phyloP scores from a whole-genome alignment of 2,888 invertebrate species.

The Leucania comma region DNA sequence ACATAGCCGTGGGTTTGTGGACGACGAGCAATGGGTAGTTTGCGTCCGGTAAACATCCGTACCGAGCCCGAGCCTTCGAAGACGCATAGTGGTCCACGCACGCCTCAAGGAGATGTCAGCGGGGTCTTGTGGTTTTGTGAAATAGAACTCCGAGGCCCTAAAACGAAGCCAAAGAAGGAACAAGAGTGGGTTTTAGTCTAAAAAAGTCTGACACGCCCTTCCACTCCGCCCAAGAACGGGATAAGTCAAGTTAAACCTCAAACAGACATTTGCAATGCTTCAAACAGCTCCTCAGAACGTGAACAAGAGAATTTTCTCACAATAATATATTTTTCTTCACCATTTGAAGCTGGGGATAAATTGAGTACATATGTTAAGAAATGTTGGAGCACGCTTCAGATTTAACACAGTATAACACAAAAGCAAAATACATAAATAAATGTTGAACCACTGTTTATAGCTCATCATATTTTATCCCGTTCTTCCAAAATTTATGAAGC shows the following conservation, averaged over 20 bases:
- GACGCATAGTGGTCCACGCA: no score
- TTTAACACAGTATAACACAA: conserved; percentile 44
- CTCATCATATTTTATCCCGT: not conserved
- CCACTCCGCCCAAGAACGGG: no score
- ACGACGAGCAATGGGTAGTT: no score
- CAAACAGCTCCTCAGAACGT: conserved; percentile 19
- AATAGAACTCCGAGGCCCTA: no score
- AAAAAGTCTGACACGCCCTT: no score
- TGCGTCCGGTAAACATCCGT: no score
- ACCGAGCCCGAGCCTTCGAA: no score
- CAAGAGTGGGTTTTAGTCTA: no score
- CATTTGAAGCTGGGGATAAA: conserved; percentile 44
- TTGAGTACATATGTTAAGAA: conserved; percentile 40
- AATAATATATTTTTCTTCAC: conserved; percentile 50
- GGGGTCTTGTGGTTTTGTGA: no score
- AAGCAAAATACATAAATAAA: conserved; percentile 30
- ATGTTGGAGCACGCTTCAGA: conserved; percentile 27
- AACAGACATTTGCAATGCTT: conserved; percentile 18
- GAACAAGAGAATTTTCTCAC: conserved; percentile 31
- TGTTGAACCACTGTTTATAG: not conserved
- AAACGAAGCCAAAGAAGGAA: no score
- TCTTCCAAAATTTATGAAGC: not conserved
- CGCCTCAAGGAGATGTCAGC: no score
- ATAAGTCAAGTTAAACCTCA: conserved; percentile 10
- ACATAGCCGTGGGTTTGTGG: no score